Evolutionary conservation across 2,888 invertebrate genomes (phyloP).

Genomic region (Amblyjoppa proteus): DNA sequence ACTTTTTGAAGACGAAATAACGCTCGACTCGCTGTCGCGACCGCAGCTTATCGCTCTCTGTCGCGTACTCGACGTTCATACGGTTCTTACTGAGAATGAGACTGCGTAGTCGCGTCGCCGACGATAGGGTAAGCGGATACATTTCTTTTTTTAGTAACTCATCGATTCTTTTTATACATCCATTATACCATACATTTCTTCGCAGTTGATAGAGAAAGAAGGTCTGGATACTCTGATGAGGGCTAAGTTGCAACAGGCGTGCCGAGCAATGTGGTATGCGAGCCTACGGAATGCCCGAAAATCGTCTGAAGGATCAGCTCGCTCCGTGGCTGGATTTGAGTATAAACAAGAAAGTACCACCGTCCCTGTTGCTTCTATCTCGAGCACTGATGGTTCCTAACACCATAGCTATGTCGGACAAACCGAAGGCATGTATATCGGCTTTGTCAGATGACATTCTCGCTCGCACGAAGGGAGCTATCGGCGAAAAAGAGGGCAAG

Average conservation of each 20-base stretch:
- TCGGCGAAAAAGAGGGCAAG: slow-evolving; percentile 97
- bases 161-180: background rate
- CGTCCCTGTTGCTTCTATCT: slow-evolving; percentile 95
- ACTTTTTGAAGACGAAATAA: slow-evolving; percentile 99
- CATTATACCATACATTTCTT: background rate
- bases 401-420: slow-evolving; percentile 94
- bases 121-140: slow-evolving; percentile 90
- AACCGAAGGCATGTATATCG: slow-evolving; percentile 96
- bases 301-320: slow-evolving; percentile 93
- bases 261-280: slow-evolving; percentile 97
- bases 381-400: slow-evolving; percentile 98
- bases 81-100: slow-evolving; percentile 97
- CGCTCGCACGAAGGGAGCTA: slow-evolving; percentile 95
- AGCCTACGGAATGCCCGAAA: slow-evolving; percentile 97
- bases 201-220: slow-evolving; percentile 96
- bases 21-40: slow-evolving; percentile 96
- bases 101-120: slow-evolving; percentile 95
- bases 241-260: slow-evolving; percentile 97
- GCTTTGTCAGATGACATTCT: slow-evolving; percentile 95
- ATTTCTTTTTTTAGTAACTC: background rate
- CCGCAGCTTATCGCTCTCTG: slow-evolving; percentile 97
- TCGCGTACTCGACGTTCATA: slow-evolving; percentile 95
- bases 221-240: slow-evolving; percentile 95
- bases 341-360: slow-evolving; percentile 97
- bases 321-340: slow-evolving; percentile 98